Evolutionary conservation across 2,888 invertebrate genomes (phyloP).

Genomic region (Osmoderma eremita): DNA sequence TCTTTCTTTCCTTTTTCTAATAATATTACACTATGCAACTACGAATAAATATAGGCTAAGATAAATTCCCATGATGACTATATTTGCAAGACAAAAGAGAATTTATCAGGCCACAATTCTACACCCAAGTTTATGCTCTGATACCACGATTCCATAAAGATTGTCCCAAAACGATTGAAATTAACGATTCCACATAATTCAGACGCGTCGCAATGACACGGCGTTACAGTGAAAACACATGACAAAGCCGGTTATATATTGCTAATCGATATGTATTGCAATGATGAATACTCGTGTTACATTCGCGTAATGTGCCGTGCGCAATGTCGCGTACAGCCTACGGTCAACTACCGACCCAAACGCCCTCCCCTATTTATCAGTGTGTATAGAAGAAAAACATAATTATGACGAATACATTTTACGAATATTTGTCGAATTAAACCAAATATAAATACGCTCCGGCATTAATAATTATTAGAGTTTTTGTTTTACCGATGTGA

Average conservation of each 20-base stretch:
- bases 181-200: conserved; percentile 28
- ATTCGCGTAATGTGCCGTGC: conserved; percentile 6
- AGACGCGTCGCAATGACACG: conserved; percentile 15
- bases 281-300: conserved; percentile 27
- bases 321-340: not conserved
- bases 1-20: no score
- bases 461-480: no score
- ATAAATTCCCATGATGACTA: no score
- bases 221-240: conserved; percentile 19
- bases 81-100: no score
- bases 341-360: conserved; percentile 1
- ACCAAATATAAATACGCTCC: no score
- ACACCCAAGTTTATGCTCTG: not conserved
- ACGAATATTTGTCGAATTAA: no score
- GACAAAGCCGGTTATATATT: conserved; percentile 29
- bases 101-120: no score
- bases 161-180: conserved; percentile 18
- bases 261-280: conserved; percentile 35
- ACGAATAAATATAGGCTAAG: no score
- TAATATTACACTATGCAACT: no score
- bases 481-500: no score
- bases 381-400: not conserved
- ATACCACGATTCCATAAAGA: conserved; percentile 37
- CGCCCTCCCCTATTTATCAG: not conserved
- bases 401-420: conserved; percentile 19